Evolutionary conservation across 1,140 invertebrate species (phyloP), one percentile per base, ranked within the genome.

Genomic region (Drosophila funebris): DNA sequence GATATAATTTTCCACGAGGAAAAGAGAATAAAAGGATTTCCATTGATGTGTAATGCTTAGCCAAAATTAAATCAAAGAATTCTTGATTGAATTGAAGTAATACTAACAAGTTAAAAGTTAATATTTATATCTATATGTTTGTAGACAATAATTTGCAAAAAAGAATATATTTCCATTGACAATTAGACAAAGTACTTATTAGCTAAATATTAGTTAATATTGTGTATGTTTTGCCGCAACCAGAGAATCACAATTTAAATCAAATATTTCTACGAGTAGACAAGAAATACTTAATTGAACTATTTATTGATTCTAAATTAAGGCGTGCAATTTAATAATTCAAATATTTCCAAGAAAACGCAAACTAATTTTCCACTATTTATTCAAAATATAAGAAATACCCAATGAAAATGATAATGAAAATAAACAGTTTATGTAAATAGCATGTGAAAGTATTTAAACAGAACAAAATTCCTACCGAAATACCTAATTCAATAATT

Each of bases 381-480:
- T 20, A 9, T 41, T 39, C 27, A 8, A 44, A 60, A n/a, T 20
- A 58, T 33, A 13, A 9, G 9, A 3, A 22, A 33, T 33, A 20
- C 9, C 11, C 53, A 16, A 27, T 9, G 3, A 36, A 7, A 24
- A 5, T n/a, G 31, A 22, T 37, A 13, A 36, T 4, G 29, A 22
- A 60, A 52, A 52, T 72, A 71, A 44, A 58, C 60, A 52, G 64
- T 72, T 78, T 72, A 68, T 87, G 83, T 78, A 88, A 78, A 88
- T 87, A 85, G 76, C 66, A 72, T 67, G 62, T 67, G 27, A 80
- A 85, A 68, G 61, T 77, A 85, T 81, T 85, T 48, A 27, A 81
- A 81, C 48, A 77, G 64, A 87, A 68, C 74, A 87, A 87, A 82
- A 87, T 88, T 88, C 83, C 82, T 88, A 87, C 82, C 82, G 82